These are phyloP conservation scores for Halcyon chelicuti DNA, from an alignment of 2,797 vertebrate species.

Conservation along the genomic window DNA sequence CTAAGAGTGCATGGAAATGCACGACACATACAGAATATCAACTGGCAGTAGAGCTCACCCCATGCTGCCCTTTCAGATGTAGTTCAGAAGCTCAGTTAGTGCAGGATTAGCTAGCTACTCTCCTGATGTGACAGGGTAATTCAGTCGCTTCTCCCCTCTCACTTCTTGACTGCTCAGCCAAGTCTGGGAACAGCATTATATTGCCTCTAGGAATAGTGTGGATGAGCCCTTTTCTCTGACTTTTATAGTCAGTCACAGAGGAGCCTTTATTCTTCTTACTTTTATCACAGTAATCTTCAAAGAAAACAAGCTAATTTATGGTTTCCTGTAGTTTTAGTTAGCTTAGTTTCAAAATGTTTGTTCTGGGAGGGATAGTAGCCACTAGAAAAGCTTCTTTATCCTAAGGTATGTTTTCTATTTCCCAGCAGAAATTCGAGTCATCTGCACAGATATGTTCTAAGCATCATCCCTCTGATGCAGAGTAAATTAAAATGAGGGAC, in stretches of 20 bases:
- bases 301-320: background rate
- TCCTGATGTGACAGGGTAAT: slow-evolving; percentile 13
- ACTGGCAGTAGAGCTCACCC: background rate
- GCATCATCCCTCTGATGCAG: background rate
- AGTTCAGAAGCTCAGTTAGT: slow-evolving; percentile 27
- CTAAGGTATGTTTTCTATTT: background rate
- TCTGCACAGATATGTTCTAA: background rate
- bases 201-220: background rate
- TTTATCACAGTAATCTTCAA: background rate
- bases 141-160: background rate
- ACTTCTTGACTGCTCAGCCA: background rate
- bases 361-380: background rate
- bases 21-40: background rate
- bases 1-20: background rate
- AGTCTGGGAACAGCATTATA: background rate
- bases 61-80: slow-evolving; percentile 15
- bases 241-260: background rate
- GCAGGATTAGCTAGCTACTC: background rate
- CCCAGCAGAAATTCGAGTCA: background rate
- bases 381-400: background rate
- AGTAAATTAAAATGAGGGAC: background rate
- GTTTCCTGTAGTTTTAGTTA: background rate
- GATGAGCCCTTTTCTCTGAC: background rate
- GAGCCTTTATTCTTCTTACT: background rate
- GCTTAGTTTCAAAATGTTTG: background rate